These are phyloP conservation scores for Temnothorax nylanderi DNA, from an alignment of 1,140 invertebrate genomes.

Conservation along the genomic window DNA sequence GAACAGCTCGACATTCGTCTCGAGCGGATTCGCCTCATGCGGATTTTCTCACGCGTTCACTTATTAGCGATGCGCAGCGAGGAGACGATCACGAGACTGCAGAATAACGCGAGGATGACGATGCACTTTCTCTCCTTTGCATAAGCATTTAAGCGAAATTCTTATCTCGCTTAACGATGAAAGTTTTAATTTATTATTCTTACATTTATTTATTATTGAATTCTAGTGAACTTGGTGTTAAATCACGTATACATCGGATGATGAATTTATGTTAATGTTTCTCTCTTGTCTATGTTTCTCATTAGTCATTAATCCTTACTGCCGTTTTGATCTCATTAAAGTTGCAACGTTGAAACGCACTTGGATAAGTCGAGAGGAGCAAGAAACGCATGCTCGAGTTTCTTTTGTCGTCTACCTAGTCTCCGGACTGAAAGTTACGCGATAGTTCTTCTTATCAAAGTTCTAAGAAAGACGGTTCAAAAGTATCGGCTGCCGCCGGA, in stretches of 20 bases:
- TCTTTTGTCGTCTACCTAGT: conserved; percentile 16
- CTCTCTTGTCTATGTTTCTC: neutral
- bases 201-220: neutral
- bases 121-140: neutral
- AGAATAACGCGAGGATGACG: conserved; percentile 4
- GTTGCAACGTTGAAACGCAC: neutral
- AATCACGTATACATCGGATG: neutral
- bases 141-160: neutral
- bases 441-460: conserved; percentile 48
- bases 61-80: conserved; percentile 6
- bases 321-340: neutral
- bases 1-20: neutral
- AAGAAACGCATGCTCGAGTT: conserved; percentile 7
- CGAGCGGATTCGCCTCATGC: neutral
- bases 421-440: conserved; percentile 5
- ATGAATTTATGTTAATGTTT: neutral
- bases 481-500: conserved; percentile 33
- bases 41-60: neutral
- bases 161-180: neutral
- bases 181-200: neutral
- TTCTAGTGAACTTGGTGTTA: neutral
- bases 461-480: conserved; percentile 47
- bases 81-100: neutral
- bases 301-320: neutral
- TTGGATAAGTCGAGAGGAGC: neutral